Percentiles rank a stretch among this genome's conserved stretches.
Conservation (phyloP, 1,140 invertebrate species). For the Drosophila hydei region DNA sequence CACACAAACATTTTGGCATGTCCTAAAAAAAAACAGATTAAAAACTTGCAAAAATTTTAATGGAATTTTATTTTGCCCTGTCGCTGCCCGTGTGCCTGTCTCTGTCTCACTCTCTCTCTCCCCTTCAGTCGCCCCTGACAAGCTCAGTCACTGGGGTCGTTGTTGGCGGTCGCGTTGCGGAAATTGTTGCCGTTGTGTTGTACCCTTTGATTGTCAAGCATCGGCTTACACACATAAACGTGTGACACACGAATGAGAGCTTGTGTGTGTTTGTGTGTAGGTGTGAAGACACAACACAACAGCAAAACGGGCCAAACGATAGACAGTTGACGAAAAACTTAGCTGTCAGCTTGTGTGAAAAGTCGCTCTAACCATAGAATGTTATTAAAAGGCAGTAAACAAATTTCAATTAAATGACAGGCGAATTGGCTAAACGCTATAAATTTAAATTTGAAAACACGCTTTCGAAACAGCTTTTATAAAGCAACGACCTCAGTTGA, state of each 20-base stretch:
- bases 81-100: no score
- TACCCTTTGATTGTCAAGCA: conserved; percentile 76
- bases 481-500: no score
- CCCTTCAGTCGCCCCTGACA: no score
- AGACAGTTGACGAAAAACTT: conserved; percentile 29
- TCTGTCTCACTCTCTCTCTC: no score
- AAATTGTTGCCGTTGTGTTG: conserved; percentile 66
- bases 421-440: no score
- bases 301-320: conserved; percentile 22
- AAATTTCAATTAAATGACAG: no score
- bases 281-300: conserved; percentile 29
- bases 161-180: conserved; percentile 59
- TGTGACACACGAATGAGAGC: conserved; percentile 49
- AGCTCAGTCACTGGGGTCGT: conserved; percentile 29
- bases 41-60: conserved; percentile 81
- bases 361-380: conserved; percentile 8
- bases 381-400: conserved; percentile 7
- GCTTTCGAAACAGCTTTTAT: no score
- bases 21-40: conserved; percentile 59
- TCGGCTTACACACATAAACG: conserved; percentile 76
- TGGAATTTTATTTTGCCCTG: conserved; percentile 66
- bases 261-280: conserved; percentile 28
- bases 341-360: conserved; percentile 43
- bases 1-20: conserved; percentile 70
- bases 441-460: no score